Evolutionary conservation across 2,797 vertebrate genomes (phyloP).

Genomic region (Danio kyathit): DNA sequence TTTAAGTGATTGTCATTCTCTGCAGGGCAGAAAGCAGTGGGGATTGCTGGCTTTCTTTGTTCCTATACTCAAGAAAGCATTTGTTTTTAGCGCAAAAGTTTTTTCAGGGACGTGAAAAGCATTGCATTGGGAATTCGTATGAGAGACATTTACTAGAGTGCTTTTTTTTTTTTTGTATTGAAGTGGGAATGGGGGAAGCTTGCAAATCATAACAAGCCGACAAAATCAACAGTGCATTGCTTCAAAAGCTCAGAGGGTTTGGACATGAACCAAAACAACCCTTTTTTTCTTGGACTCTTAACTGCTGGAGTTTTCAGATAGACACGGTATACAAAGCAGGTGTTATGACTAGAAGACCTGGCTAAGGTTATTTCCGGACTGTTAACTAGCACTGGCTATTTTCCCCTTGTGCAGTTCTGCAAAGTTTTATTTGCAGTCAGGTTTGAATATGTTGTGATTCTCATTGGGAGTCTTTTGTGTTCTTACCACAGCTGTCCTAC

Average conservation of each 20-base stretch:
- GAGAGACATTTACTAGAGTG: constrained; percentile 60
- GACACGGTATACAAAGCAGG: constrained; percentile 20
- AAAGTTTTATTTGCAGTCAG: constrained; percentile 85
- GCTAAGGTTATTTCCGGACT: constrained; percentile 70
- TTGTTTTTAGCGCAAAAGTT: constrained; percentile 55
- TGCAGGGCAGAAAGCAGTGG: constrained; percentile 66
- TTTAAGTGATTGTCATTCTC: constrained; percentile 61
- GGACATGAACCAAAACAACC: constrained; percentile 59
- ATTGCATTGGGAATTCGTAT: constrained; percentile 63
- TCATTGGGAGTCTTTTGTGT: constrained; percentile 75
- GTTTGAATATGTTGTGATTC: constrained; percentile 78
- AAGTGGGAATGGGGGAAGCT: constrained; percentile 48
- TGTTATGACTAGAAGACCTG: constrained; percentile 61
- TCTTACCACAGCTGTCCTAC: constrained; percentile 73
- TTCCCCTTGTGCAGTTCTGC: constrained; percentile 74
- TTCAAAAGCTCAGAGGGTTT: constrained; percentile 63
- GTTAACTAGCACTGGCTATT: constrained; percentile 75
- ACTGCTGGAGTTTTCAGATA: constrained; percentile 49
- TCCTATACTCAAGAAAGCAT: constrained; percentile 64
- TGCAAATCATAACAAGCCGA: constrained; percentile 43
- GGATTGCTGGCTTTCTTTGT: constrained; percentile 53
- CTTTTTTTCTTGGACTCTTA: constrained; percentile 35
- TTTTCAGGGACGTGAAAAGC: constrained; percentile 66
- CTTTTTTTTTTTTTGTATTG: constrained; percentile 52
- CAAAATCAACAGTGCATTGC: constrained; percentile 58